Percentiles rank a stretch among this genome's conserved stretches.
Conservation (phyloP, 2,113 vertebrate species). For the Mellivora capensis region DNA sequence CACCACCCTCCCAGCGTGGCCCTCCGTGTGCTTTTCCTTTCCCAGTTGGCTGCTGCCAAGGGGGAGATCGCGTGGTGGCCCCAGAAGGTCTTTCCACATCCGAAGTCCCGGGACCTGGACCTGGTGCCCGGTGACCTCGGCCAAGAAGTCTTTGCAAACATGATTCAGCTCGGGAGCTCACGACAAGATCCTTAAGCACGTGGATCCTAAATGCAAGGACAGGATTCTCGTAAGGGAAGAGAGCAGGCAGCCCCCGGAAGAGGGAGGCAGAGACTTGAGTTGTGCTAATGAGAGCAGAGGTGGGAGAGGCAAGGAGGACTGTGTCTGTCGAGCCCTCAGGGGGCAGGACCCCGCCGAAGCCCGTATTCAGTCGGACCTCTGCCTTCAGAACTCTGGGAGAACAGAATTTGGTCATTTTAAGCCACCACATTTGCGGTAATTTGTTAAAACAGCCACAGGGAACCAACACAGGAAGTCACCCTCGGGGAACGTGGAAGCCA, state of each 20-base stretch:
- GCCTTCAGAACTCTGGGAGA: neutral
- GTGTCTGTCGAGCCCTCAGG: rapidly evolving
- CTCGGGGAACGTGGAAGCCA: neutral
- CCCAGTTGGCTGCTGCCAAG: neutral
- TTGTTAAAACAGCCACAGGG: neutral
- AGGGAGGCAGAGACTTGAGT: neutral
- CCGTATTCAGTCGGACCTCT: neutral
- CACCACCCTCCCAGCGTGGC: neutral
- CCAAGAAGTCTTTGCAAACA: neutral
- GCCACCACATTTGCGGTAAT: rapidly evolving
- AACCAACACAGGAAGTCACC: neutral
- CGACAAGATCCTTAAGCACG: no score
- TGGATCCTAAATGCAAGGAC: neutral
- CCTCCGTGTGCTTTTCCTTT: no score
- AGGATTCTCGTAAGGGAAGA: neutral
- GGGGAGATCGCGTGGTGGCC: neutral
- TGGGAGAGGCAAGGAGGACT: neutral
- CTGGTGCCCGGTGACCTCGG: no score
- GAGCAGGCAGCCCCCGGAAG: neutral
- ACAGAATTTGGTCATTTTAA: rapidly evolving
- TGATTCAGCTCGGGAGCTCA: neutral
- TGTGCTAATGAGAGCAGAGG: neutral
- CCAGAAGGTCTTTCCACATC: neutral
- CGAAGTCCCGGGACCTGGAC: neutral
- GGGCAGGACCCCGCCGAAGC: rapidly evolving